These are phyloP conservation scores for Myzus persicae DNA, from an alignment of 1,140 invertebrate species.

Conservation along the genomic window DNA sequence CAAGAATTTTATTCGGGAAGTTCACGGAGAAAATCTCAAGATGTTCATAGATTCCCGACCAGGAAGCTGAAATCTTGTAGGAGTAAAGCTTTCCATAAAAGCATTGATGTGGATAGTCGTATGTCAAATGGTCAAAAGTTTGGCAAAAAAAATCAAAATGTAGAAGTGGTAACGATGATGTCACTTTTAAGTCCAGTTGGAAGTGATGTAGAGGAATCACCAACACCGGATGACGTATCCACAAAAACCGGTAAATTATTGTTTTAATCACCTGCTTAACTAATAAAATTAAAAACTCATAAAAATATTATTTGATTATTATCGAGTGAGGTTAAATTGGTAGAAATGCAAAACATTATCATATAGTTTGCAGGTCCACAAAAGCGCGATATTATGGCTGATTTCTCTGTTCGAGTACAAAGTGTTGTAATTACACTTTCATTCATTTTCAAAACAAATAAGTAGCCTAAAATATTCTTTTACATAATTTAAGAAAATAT, in stretches of 20 bases:
- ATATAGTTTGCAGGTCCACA: not conserved
- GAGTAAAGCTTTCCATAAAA: slow-evolving; percentile 58
- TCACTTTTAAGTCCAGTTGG: slow-evolving; percentile 60
- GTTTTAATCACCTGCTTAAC: not conserved
- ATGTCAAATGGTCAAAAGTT: not conserved
- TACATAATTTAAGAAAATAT: not conserved
- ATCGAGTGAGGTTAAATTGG: not conserved
- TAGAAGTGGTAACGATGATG: slow-evolving; percentile 60
- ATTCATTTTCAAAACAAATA: too few relatives aligned
- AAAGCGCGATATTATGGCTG: not conserved
- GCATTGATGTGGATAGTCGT: slow-evolving; percentile 47
- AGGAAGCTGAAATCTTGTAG: slow-evolving; percentile 56
- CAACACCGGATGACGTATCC: not conserved
- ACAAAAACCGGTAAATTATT: slow-evolving; percentile 44
- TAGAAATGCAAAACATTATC: not conserved
- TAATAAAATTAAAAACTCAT: not conserved
- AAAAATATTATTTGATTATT: not conserved
- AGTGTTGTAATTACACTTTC: not conserved
- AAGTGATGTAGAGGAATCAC: slow-evolving; percentile 45
- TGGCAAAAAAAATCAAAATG: slow-evolving; percentile 52
- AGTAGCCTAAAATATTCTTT: not conserved
- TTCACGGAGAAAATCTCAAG: slow-evolving; percentile 26
- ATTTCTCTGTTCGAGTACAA: too few relatives aligned
- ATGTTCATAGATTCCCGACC: not conserved
- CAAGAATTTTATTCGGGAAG: not conserved